A percentile compares a stretch with the other conserved stretches of the same genome.
Conservation (phyloP, 2,797 vertebrate genomes). For the Botia kubotai region DNA sequence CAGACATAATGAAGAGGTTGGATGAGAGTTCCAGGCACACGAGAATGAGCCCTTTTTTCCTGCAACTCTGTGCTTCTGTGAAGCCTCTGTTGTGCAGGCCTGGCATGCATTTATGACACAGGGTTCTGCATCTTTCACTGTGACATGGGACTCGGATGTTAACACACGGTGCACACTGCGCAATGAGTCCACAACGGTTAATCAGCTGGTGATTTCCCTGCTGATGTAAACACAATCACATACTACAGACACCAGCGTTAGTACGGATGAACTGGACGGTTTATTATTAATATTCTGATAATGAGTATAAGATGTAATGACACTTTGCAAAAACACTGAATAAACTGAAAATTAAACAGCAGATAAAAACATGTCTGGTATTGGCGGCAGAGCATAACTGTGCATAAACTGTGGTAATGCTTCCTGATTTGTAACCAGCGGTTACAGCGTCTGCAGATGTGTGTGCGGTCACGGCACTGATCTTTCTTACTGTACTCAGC, state of each 20-base stretch:
- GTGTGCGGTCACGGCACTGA: slow-evolving; percentile 34
- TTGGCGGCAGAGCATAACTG: neutral
- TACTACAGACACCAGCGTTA: slow-evolving; percentile 13
- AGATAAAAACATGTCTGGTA: neutral
- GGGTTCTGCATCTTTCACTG: slow-evolving; percentile 52
- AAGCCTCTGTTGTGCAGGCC: slow-evolving; percentile 55
- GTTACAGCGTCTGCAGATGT: neutral
- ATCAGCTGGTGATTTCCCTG: slow-evolving; percentile 43
- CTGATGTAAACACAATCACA: slow-evolving; percentile 22
- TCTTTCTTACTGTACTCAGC: slow-evolving; percentile 31
- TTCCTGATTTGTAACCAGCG: neutral
- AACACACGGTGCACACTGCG: slow-evolving; percentile 40
- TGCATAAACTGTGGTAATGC: neutral
- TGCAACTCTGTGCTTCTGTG: slow-evolving; percentile 52
- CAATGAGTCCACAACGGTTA: slow-evolving; percentile 51
- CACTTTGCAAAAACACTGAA: neutral
- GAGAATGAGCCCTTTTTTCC: slow-evolving; percentile 64
- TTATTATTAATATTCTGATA: slow-evolving; percentile 17
- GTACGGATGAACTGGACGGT: neutral
- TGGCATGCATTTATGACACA: too few relatives aligned
- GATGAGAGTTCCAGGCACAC: slow-evolving; percentile 48
- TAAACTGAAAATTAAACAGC: neutral
- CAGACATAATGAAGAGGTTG: slow-evolving; percentile 61
- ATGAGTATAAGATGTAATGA: neutral
- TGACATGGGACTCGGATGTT: slow-evolving; percentile 50